Conservation (phyloP, 2,113 vertebrate species). For the Vicugna pacos region DNA sequence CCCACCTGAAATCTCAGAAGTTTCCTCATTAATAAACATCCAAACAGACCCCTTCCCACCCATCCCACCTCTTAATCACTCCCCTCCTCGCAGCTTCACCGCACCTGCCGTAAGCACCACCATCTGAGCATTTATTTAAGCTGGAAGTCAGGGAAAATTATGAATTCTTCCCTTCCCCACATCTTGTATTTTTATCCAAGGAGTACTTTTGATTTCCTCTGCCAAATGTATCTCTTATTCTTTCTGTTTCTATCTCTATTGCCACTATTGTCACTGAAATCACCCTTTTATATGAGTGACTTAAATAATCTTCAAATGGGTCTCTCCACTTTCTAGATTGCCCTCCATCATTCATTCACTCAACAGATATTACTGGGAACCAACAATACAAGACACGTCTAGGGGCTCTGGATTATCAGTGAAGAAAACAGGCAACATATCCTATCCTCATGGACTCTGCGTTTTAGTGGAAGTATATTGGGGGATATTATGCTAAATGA, state of each 20-base stretch:
- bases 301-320: not conserved
- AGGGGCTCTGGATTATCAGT: not conserved
- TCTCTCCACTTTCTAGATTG: not conserved
- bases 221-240: not conserved
- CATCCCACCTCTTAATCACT: not conserved
- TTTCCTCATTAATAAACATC: not conserved
- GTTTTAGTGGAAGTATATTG: not conserved
- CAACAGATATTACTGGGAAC: not conserved
- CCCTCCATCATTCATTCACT: not conserved
- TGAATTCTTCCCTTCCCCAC: not conserved
- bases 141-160: not conserved
- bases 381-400: not conserved
- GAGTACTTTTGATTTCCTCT: not conserved
- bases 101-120: not conserved
- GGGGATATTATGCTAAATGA: not conserved
- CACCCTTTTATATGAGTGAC: not conserved
- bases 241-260: not conserved
- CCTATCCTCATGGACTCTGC: not conserved
- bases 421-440: not conserved
- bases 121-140: not conserved
- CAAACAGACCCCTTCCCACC: not conserved
- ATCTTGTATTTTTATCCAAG: not conserved
- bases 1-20: not conserved
- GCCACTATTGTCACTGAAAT: not conserved
- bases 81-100: not conserved